These are phyloP conservation scores for Centruroides sculpturatus DNA, from an alignment of 1,140 invertebrate species.

Conservation along the genomic window DNA sequence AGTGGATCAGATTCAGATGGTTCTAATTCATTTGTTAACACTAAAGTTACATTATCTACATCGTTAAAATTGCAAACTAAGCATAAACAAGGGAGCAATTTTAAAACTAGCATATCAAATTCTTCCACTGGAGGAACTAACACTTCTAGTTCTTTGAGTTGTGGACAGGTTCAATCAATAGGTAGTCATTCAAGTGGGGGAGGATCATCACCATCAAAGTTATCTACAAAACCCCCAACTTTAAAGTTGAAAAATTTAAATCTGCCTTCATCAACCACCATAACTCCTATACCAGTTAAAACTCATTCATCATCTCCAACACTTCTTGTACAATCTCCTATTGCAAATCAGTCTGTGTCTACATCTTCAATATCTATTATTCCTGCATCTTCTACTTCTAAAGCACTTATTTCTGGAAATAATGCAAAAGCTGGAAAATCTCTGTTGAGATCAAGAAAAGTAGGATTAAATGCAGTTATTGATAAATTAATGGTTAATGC, in stretches of 20 bases:
- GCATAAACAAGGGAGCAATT: conserved; percentile 5
- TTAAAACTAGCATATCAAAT: no score
- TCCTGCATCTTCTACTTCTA: conserved; percentile 3
- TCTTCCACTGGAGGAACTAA: conserved; percentile 5
- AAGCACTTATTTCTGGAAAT: conserved; percentile 3
- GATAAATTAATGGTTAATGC: conserved; percentile 45
- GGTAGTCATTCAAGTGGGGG: conserved; percentile 8
- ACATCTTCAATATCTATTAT: conserved; percentile 2
- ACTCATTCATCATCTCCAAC: background rate
- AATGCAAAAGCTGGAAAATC: conserved; percentile 12
- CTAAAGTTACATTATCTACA: background rate
- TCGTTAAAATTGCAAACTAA: conserved; percentile 11
- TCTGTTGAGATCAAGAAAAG: conserved; percentile 42
- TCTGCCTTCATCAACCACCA: conserved; percentile 32
- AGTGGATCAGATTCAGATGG: conserved; percentile 1
- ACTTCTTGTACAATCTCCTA: no score
- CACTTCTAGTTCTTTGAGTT: conserved; percentile 4
- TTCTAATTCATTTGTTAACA: background rate
- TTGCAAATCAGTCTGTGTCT: no score
- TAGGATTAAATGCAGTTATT: conserved; percentile 65
- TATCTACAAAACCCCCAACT: conserved; percentile 10
- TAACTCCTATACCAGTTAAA: conserved; percentile 14
- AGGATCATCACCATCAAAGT: conserved; percentile 11
- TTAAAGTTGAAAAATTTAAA: conserved; percentile 16
- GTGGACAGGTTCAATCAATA: background rate